A percentile compares a stretch with the other conserved stretches of the same genome.
Evolutionary conservation across 92 coral and sea anemone genomes (phyloP).

Genomic region (Muricea muricata): DNA sequence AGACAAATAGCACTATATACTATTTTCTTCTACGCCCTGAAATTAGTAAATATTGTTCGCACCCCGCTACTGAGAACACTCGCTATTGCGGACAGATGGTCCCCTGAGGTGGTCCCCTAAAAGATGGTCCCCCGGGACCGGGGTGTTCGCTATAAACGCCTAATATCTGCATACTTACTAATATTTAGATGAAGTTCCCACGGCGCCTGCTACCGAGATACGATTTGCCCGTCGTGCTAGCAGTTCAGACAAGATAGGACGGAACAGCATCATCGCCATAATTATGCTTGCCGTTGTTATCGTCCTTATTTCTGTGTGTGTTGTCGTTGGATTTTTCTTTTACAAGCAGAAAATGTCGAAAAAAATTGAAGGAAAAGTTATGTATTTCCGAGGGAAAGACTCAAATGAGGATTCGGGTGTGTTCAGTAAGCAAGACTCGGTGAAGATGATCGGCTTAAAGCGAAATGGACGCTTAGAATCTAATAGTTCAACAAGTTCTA

Average conservation of each 20-base stretch:
- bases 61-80: no score
- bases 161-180: neutral
- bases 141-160: neutral
- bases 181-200: neutral
- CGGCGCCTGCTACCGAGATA: neutral
- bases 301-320: conserved; percentile 42
- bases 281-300: conserved; percentile 39
- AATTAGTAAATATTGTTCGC: no score
- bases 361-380: conserved; percentile 27
- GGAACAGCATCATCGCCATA: conserved; percentile 34
- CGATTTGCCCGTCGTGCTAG: neutral
- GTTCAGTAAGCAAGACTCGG: conserved; percentile 43
- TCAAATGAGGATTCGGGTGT: conserved; percentile 29
- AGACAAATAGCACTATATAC: no score
- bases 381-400: conserved; percentile 13
- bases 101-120: no score
- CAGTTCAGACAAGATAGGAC: neutral
- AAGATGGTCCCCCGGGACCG: no score
- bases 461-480: conserved; percentile 72
- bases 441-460: conserved; percentile 11
- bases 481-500: conserved; percentile 79
- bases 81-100: no score
- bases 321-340: conserved; percentile 57
- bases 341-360: conserved; percentile 64
- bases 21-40: no score